Evolutionary conservation across 35 echinoderm and acorn worm genomes (phyloP).

Genomic region (Apostichopus parvimensis): DNA sequence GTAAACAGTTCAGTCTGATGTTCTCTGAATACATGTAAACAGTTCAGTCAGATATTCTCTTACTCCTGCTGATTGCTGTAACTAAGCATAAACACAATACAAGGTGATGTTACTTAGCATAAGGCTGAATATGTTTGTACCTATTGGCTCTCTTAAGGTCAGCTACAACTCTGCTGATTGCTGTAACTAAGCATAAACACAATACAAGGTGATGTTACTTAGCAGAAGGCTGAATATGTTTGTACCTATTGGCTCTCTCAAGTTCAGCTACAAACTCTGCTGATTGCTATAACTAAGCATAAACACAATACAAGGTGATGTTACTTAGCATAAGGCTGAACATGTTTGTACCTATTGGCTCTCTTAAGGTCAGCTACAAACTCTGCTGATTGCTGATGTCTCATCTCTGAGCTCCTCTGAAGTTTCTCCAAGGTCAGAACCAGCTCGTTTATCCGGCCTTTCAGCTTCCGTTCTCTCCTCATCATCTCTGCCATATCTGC

Average conservation of each 20-base stretch:
- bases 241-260: slow-evolving; percentile 92
- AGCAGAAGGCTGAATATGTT: background rate
- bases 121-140: background rate
- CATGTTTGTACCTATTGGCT: slow-evolving; percentile 75
- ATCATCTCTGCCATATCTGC: slow-evolving; percentile 73
- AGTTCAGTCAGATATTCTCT: too few species aligned
- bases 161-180: slow-evolving; percentile 95
- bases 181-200: slow-evolving; percentile 7
- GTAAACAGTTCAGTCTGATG: too few species aligned
- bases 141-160: slow-evolving; percentile 99
- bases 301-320: too few species aligned
- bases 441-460: slow-evolving; percentile 79
- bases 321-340: background rate
- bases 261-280: slow-evolving; percentile 98
- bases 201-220: too few species aligned
- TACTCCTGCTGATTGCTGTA: slow-evolving; percentile 93
- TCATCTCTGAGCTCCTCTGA: slow-evolving; percentile 97
- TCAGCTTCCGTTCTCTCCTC: slow-evolving; percentile 85
- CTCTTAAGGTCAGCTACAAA: slow-evolving; percentile 98
- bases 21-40: too few species aligned
- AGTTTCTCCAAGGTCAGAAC: slow-evolving; percentile 92
- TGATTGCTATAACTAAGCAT: slow-evolving; percentile 63
- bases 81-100: too few species aligned
- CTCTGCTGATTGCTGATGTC: slow-evolving; percentile 96
- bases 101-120: background rate